A percentile compares a stretch with the other conserved stretches of the same genome.
Evolutionary conservation across 2,113 vertebrate genomes (phyloP).

Genomic region (Talpa occidentalis): DNA sequence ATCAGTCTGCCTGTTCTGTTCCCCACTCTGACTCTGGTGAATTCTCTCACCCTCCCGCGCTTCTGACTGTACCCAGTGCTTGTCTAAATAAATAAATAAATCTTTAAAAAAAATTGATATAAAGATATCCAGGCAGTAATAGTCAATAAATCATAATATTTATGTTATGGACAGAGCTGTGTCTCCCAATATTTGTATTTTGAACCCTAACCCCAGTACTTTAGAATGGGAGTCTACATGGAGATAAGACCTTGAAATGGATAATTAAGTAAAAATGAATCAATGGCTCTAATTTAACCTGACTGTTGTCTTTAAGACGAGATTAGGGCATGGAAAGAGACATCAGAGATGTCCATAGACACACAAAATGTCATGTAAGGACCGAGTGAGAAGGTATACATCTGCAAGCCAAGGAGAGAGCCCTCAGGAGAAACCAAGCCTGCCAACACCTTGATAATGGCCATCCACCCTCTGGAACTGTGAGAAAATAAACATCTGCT

Average conservation of each 20-base stretch:
- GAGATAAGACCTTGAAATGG: no score
- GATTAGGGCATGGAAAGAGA: background rate
- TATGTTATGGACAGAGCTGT: background rate
- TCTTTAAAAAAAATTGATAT: background rate
- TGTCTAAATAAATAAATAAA: no score
- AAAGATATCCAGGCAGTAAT: background rate
- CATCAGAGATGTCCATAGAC: background rate
- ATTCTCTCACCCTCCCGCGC: no score
- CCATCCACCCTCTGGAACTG: background rate
- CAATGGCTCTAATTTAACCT: background rate
- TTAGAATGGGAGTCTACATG: no score
- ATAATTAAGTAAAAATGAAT: background rate
- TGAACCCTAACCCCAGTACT: no score
- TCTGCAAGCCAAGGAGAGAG: background rate
- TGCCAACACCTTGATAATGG: background rate
- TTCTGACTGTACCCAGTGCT: no score
- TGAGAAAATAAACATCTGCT: background rate
- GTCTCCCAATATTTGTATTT: no score
- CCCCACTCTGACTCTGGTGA: no score
- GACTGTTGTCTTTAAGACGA: background rate
- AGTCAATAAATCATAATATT: background rate
- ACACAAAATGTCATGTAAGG: background rate
- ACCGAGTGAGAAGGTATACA: background rate
- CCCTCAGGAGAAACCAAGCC: background rate
- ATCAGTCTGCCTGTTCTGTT: no score